Conservation (phyloP, 2,113 vertebrate genomes). For the Microcebus ravelobensis region DNA sequence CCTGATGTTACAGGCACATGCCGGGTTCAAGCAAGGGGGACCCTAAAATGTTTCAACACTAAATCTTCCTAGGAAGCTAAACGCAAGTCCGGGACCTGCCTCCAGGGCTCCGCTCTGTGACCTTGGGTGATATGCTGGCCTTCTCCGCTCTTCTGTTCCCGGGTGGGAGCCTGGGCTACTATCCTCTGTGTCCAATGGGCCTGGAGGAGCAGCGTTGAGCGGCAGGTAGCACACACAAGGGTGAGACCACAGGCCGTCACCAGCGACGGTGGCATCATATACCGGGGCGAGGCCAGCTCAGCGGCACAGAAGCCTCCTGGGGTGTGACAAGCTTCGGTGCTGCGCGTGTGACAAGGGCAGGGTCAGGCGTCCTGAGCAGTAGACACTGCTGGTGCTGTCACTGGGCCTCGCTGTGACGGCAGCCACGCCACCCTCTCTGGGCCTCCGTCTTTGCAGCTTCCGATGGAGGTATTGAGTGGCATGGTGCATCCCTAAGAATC, state of each 20-base stretch:
- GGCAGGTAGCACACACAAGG: neutral
- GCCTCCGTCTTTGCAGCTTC: neutral
- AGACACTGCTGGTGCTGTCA: no score
- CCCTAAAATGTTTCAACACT: fast-evolving
- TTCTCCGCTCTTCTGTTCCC: neutral
- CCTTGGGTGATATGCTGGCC: neutral
- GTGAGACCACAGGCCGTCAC: fast-evolving
- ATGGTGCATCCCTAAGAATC: neutral
- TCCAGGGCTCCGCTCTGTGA: fast-evolving
- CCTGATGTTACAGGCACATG: neutral
- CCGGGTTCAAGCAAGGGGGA: neutral
- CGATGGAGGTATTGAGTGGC: fast-evolving
- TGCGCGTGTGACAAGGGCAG: no score
- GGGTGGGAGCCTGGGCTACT: neutral
- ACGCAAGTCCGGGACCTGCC: fast-evolving
- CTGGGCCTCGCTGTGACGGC: fast-evolving
- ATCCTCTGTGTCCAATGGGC: neutral
- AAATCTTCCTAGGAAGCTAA: neutral
- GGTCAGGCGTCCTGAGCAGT: fast-evolving
- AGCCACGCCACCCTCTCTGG: neutral
- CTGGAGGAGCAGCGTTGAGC: neutral
- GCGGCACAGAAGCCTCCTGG: fast-evolving
- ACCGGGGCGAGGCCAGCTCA: fast-evolving
- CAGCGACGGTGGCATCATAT: fast-evolving
- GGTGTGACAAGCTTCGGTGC: fast-evolving